A percentile compares a stretch with the other conserved stretches of the same genome.
Evolutionary conservation across 2,888 invertebrate species (phyloP).

Genomic region (Elmis aenea): DNA sequence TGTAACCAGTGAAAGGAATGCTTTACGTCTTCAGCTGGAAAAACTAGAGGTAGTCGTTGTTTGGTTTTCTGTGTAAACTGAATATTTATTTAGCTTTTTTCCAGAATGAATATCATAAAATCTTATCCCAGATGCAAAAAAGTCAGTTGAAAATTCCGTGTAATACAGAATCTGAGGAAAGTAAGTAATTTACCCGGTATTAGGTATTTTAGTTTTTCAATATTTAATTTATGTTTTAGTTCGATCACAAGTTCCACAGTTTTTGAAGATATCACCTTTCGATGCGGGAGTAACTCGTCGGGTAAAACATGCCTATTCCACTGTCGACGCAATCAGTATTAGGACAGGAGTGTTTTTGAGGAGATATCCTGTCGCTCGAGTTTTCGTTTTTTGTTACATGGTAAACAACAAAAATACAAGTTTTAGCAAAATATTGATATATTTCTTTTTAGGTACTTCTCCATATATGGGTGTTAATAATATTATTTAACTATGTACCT

Average conservation of each 20-base stretch:
- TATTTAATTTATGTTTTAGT: constrained; percentile 38
- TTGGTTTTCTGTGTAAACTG: constrained; percentile 20
- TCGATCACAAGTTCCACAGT: constrained; percentile 63
- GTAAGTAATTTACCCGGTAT: constrained; percentile 33
- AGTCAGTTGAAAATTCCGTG: constrained; percentile 52
- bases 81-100: constrained; percentile 28
- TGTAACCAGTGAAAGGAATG: constrained; percentile 79
- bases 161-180: constrained; percentile 65
- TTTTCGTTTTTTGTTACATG: constrained; percentile 81
- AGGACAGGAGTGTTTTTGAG: constrained; percentile 74
- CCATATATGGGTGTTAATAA: constrained; percentile 78
- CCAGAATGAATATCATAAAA: constrained; percentile 58
- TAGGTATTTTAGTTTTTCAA: not conserved
- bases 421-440: constrained; percentile 3
- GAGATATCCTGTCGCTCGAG: constrained; percentile 75
- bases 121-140: constrained; percentile 50
- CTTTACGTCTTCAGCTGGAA: constrained; percentile 76
- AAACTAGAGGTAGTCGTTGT: constrained; percentile 59
- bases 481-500: constrained; percentile 63
- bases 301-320: constrained; percentile 72
- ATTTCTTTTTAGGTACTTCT: constrained; percentile 57
- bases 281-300: constrained; percentile 69
- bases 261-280: constrained; percentile 69
- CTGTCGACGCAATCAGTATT: constrained; percentile 72
- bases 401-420: constrained; percentile 46